Evolutionary conservation across 2,888 invertebrate genomes (phyloP), one percentile per base, ranked within the genome.

Genomic region (Leuctra nigra): DNA sequence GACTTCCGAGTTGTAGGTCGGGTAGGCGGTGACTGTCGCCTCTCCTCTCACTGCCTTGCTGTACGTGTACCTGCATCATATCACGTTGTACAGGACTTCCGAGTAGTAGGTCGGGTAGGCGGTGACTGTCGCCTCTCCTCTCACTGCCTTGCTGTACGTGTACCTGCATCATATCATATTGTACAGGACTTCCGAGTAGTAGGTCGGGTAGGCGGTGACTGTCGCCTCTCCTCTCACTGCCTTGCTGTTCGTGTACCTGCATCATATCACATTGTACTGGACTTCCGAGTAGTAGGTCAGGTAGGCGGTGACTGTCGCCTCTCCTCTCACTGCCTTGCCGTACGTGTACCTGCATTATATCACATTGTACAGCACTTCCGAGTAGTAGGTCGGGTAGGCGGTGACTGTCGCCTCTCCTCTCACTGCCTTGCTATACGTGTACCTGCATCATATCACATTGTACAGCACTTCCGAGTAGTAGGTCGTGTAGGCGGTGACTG

Each of bases 31-130:
- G 53, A 95, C 76, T 0, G 89, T 88, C 1, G 88, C 84, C 68
- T 90, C 87, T 9, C 95, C 95, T 69, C 83, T 84, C 0, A 95
- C 91, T 50, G 90, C 84, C 65, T 88, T 83, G 0, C 93, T 94
- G 68, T 88, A 90, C 55, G 87, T 87, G 68, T 92, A 91, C 63
- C 90, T 90, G 64, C 6, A 55, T 48, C 22, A 16, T 41, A n/a
- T n/a, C 4, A 18, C n/a, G 13, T 41, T 9, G 9, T 90, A 89
- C 44, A 90, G 78, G 0, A 87, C 79, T 0, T 83, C 82, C 1
- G 91, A 88, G 71, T 83, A 87, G 66, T 87, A 86, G 14, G 86
- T 86, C 1, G 93, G 91, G 68, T 87, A 90, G 0, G 89, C 86
- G 3, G 90, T 87, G 53, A 95, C 76, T 0, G 89, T 88, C 1